phyloP scores from a whole-genome alignment of 2,113 vertebrate species.

The Psettodes erumei region DNA sequence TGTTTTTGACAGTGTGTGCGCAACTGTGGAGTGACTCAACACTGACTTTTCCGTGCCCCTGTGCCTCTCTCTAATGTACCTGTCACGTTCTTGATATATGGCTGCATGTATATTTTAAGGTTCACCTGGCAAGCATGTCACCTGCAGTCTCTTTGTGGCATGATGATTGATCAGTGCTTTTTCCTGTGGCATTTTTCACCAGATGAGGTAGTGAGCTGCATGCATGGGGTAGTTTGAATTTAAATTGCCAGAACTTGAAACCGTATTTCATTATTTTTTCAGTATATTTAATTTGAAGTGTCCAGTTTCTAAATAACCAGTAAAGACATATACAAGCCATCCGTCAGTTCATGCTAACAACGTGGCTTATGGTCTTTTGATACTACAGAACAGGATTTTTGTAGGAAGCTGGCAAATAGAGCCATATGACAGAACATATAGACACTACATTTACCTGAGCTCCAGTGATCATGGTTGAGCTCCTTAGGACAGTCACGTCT shows the following conservation, averaged over 20 bases:
- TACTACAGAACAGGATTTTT: neutral
- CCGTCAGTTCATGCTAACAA: neutral
- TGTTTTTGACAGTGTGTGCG: slow-evolving; percentile 58
- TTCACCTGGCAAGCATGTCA: slow-evolving; percentile 80
- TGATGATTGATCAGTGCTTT: slow-evolving; percentile 77
- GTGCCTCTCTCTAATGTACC: slow-evolving; percentile 75
- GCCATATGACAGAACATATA: neutral
- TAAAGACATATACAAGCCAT: neutral
- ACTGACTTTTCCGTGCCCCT: slow-evolving; percentile 46
- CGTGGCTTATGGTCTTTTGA: neutral
- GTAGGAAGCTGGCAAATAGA: neutral
- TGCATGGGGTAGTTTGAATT: slow-evolving; percentile 1
- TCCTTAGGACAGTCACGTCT: too few relatives aligned
- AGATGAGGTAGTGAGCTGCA: slow-evolving; percentile 12
- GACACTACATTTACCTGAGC: too few relatives aligned
- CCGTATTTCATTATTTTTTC: neutral
- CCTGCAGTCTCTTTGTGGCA: slow-evolving; percentile 73
- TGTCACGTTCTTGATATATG: slow-evolving; percentile 80
- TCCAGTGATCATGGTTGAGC: too few relatives aligned
- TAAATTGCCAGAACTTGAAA: neutral
- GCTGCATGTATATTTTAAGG: slow-evolving; percentile 82
- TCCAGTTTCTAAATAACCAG: neutral
- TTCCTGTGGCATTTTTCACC: slow-evolving; percentile 44
- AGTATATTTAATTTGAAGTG: neutral
- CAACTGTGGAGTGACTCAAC: slow-evolving; percentile 57